A percentile compares a stretch with the other conserved stretches of the same genome.
These are phyloP conservation scores for Danaus plexippus DNA, from an alignment of 1,140 invertebrate genomes.

Conservation along the genomic window DNA sequence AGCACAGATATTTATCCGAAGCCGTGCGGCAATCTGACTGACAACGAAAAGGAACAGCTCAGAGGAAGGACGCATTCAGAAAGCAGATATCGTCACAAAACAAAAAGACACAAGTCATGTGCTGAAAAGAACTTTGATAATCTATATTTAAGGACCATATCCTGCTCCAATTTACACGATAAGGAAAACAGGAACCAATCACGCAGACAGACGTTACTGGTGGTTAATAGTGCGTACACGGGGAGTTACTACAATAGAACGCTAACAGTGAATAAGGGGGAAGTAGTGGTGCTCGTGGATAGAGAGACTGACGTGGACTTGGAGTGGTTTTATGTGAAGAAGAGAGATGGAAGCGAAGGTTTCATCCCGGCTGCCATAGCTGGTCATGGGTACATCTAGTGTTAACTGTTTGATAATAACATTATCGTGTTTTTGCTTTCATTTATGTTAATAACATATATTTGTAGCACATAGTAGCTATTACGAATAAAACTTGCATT, in stretches of 20 bases:
- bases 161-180: slow-evolving; percentile 46
- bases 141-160: slow-evolving; percentile 76
- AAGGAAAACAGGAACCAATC: slow-evolving; percentile 39
- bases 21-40: slow-evolving; percentile 81
- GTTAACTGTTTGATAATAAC: no score
- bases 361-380: slow-evolving; percentile 84
- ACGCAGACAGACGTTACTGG: slow-evolving; percentile 76
- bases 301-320: slow-evolving; percentile 64
- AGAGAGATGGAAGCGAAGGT: slow-evolving; percentile 78
- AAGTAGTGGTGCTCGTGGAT: slow-evolving; percentile 79
- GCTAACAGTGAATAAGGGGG: slow-evolving; percentile 79
- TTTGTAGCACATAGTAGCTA: no score
- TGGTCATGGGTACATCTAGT: slow-evolving; percentile 79
- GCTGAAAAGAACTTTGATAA: slow-evolving; percentile 79
- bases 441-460: no score
- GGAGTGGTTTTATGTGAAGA: slow-evolving; percentile 83
- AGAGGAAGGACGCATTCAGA: slow-evolving; percentile 73
- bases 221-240: slow-evolving; percentile 78
- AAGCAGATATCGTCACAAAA: slow-evolving; percentile 62
- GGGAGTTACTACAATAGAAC: slow-evolving; percentile 71
- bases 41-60: slow-evolving; percentile 78
- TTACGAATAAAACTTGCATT: no score
- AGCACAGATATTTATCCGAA: slow-evolving; percentile 83
- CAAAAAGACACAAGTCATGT: slow-evolving; percentile 67
- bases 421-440: no score